Conservation (phyloP, 2,888 invertebrate species). For the Xanthia icteritia region DNA sequence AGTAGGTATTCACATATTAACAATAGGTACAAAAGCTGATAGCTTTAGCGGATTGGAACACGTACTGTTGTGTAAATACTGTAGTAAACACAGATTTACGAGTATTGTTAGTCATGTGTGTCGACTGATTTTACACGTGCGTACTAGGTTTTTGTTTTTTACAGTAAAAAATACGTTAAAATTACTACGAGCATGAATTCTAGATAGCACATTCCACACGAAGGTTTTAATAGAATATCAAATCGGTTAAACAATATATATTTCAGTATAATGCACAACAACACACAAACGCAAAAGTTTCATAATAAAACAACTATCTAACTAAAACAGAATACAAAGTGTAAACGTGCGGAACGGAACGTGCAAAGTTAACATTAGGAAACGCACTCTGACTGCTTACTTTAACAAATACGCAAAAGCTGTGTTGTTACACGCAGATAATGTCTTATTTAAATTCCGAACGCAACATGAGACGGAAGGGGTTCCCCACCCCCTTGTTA, state of each 20-base stretch:
- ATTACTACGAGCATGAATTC: neutral
- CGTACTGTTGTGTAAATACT: neutral
- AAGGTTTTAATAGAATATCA: constrained; percentile 5
- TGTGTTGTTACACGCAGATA: constrained; percentile 39
- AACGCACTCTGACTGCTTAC: constrained; percentile 36
- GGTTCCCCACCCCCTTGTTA: constrained; percentile 28
- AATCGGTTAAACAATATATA: neutral
- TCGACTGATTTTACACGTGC: neutral
- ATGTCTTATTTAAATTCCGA: constrained; percentile 60
- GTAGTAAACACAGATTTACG: neutral
- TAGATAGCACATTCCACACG: neutral
- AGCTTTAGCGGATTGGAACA: constrained; percentile 27
- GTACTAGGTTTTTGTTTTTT: neutral
- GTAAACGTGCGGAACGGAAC: neutral
- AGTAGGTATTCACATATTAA: neutral
- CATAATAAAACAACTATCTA: neutral
- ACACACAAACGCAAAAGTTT: constrained; percentile 15
- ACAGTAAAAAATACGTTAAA: neutral
- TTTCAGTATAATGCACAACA: neutral
- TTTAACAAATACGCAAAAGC: constrained; percentile 31
- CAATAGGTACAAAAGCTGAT: constrained; percentile 21
- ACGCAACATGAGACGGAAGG: constrained; percentile 31
- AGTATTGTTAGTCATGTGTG: neutral
- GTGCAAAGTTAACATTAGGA: constrained; percentile 26
- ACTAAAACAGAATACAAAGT: constrained; percentile 1